Conservation (phyloP, 2,113 vertebrate genomes). For the Pelecanoides urinatrix region DNA sequence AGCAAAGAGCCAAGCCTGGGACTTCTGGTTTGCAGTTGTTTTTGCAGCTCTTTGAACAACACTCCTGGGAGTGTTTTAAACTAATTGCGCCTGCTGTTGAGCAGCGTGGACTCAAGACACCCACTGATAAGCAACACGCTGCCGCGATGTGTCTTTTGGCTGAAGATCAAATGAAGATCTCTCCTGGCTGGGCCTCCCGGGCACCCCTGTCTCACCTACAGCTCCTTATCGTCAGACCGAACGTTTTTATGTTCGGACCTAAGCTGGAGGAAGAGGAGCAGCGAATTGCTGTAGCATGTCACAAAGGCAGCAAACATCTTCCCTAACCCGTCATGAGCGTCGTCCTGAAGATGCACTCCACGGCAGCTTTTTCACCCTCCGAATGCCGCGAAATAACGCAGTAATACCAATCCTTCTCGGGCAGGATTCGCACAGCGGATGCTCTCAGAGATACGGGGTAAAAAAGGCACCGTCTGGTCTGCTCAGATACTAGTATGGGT, state of each 20-base stretch:
- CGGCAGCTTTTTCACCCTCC: background rate
- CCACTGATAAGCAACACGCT: background rate
- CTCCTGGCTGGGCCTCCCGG: background rate
- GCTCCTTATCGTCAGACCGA: background rate
- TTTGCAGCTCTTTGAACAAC: background rate
- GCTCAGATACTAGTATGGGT: background rate
- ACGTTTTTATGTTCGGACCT: rapidly evolving
- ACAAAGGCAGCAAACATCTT: background rate
- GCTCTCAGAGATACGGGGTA: background rate
- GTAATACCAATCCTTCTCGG: background rate
- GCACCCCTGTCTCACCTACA: background rate
- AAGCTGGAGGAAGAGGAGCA: background rate
- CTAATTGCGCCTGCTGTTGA: background rate
- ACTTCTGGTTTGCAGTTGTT: background rate
- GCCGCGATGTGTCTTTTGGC: background rate
- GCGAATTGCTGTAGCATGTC: rapidly evolving
- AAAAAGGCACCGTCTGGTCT: background rate
- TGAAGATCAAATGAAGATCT: background rate
- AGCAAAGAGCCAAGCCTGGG: background rate
- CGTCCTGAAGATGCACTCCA: background rate
- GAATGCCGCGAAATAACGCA: rapidly evolving
- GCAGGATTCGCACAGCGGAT: background rate
- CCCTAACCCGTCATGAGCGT: background rate
- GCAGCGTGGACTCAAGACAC: background rate
- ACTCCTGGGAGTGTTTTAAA: background rate